phyloP scores from a whole-genome alignment of 2,797 vertebrate genomes.

The Nannoperca australis region DNA sequence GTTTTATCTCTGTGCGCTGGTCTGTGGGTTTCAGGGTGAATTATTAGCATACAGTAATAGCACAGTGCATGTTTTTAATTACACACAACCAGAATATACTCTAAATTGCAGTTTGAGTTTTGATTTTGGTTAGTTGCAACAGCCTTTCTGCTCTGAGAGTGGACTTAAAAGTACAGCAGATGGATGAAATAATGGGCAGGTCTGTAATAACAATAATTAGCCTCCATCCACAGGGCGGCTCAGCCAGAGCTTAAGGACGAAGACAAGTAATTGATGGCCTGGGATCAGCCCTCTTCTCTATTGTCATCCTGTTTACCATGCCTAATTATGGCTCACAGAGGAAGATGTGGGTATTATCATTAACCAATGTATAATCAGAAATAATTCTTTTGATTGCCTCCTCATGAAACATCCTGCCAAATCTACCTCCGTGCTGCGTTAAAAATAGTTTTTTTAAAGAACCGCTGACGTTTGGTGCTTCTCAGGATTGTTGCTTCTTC shows the following conservation, averaged over 20 bases:
- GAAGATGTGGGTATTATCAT: slow-evolving; percentile 83
- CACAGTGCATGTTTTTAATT: slow-evolving; percentile 54
- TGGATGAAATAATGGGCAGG: slow-evolving; percentile 81
- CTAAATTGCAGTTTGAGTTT: slow-evolving; percentile 47
- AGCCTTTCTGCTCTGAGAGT: slow-evolving; percentile 28
- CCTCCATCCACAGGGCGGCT: slow-evolving; percentile 72
- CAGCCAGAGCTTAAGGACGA: slow-evolving; percentile 77
- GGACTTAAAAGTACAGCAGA: slow-evolving; percentile 64
- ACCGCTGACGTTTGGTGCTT: background rate
- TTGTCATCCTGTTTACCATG: slow-evolving; percentile 82
- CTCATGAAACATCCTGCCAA: slow-evolving; percentile 60
- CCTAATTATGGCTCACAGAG: slow-evolving; percentile 79
- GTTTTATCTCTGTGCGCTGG: slow-evolving; percentile 38
- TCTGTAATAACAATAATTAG: slow-evolving; percentile 87
- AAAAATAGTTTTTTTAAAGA: background rate
- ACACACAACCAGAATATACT: slow-evolving; percentile 54
- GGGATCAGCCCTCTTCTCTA: slow-evolving; percentile 79
- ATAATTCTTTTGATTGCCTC: slow-evolving; percentile 81
- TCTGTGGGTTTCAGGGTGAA: slow-evolving; percentile 39
- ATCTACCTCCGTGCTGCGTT: slow-evolving; percentile 14
- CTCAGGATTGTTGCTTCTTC: slow-evolving; percentile 18
- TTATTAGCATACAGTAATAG: slow-evolving; percentile 46
- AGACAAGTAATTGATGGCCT: slow-evolving; percentile 84
- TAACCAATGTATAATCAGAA: slow-evolving; percentile 85
- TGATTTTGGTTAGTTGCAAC: slow-evolving; percentile 32